Evolutionary conservation across 1,140 invertebrate genomes (phyloP), one percentile per base, ranked within the genome.

Genomic region (Whitmania pigra): DNA sequence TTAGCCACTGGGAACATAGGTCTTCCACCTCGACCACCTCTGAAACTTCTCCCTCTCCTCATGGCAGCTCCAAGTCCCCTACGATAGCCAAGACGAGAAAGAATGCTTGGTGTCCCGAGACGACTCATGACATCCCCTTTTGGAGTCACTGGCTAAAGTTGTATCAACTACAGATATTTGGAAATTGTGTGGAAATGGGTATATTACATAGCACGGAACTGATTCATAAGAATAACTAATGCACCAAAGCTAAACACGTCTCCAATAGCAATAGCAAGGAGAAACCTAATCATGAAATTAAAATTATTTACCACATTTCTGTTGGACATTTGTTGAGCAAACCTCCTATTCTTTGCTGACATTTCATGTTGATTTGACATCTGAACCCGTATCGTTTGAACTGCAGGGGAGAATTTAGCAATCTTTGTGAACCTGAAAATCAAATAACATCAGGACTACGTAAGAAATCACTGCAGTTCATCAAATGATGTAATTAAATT

Each of bases 241-340:
- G 11, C 43, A 49, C 13, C 15, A 49, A 17, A 49, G 43, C 15
- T 49, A 49, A 13, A 43, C 9, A 49, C 2, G 43, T 49, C 43
- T 49, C 15, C 43, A 11, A 49, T 13, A 49, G 43, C 13, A 17
- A 49, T 49, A 49, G 43, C 43, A 49, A 49, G 9, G 0, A 49
- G 43, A 17, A 17, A 36, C 31, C 15, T 49, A 13, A 7, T 49
- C 13, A 49, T 49, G n/a, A 54, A 2, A 25, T 9, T 20, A 54
- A 53, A 55, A 13, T 71, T 71, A 2, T 27, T 55, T 55, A 71
- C 40, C 22, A 71, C 31, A 25, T 82, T 83, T 73, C 84, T 78
- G 71, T 83, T 82, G 54, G 84, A 84, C 83, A 85, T 84, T 75
- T 85, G 84, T 72, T 82, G 81, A 6, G 84, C 83, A 18, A 85